phyloP scores from a whole-genome alignment of 2,113 vertebrate genomes.

The Petromus typicus region DNA sequence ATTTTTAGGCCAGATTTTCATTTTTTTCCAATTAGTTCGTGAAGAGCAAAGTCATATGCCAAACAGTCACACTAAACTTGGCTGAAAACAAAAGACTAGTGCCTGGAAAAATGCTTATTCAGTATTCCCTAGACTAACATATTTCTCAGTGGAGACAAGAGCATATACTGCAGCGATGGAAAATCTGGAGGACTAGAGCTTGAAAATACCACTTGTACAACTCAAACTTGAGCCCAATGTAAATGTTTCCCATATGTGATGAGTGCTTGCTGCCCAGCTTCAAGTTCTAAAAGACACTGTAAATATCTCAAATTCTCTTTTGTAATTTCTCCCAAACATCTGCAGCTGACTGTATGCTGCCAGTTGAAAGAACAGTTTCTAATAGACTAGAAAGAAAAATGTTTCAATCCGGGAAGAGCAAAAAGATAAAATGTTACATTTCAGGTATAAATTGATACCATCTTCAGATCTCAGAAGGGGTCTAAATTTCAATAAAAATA shows the following conservation, averaged over 20 bases:
- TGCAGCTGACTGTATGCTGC: background rate
- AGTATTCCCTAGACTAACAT: constrained; percentile 81
- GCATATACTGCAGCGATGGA: constrained; percentile 81
- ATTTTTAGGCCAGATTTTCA: constrained; percentile 63
- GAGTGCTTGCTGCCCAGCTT: constrained; percentile 64
- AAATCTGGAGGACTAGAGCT: constrained; percentile 83
- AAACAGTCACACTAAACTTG: constrained; percentile 67
- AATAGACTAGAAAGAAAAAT: constrained; percentile 20
- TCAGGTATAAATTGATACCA: constrained; percentile 51
- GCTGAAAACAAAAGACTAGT: constrained; percentile 60
- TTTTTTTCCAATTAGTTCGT: constrained; percentile 64
- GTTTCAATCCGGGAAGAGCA: constrained; percentile 38
- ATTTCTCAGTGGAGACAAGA: constrained; percentile 84
- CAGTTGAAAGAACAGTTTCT: constrained; percentile 34
- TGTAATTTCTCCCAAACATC: constrained; percentile 61
- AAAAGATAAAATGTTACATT: constrained; percentile 24
- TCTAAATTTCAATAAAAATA: constrained; percentile 65
- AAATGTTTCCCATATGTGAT: constrained; percentile 81
- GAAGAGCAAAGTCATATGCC: constrained; percentile 70
- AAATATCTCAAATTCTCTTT: constrained; percentile 61
- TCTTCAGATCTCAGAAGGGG: constrained; percentile 33
- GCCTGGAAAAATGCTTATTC: constrained; percentile 78
- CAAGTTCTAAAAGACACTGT: constrained; percentile 44
- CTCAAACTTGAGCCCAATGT: constrained; percentile 69
- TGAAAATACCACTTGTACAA: constrained; percentile 82